phyloP scores from a whole-genome alignment of 35 echinoderm and acorn worm genomes.

The Heliocidaris tuberculata region DNA sequence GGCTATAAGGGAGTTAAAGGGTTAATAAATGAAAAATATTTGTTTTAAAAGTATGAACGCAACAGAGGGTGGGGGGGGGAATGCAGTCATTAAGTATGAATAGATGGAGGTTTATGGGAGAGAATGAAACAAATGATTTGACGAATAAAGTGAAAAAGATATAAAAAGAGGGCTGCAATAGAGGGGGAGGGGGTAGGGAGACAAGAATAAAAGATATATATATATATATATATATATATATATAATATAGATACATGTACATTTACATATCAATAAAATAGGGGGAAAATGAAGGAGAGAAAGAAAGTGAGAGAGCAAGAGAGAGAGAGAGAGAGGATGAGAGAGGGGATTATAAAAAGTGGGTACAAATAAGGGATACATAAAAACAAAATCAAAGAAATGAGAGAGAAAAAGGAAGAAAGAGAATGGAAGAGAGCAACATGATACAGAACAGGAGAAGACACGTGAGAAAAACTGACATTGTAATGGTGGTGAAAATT shows the following conservation, averaged over 20 bases:
- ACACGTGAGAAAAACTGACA: background rate
- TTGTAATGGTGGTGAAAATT: background rate
- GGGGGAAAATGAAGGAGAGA: background rate
- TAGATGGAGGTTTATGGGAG: background rate
- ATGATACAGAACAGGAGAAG: background rate
- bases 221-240: background rate
- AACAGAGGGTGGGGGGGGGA: background rate
- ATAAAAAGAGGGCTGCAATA: background rate
- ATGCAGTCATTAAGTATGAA: background rate
- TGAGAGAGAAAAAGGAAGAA: background rate
- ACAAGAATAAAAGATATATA: background rate
- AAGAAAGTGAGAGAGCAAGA: background rate
- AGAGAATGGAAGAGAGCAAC: background rate
- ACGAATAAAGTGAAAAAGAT: too few relatives aligned
- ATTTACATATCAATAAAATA: too few relatives aligned
- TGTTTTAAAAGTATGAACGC: too few relatives aligned
- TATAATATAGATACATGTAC: too few relatives aligned
- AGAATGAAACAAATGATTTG: background rate
- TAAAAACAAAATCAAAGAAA: too few relatives aligned
- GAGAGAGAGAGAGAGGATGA: background rate
- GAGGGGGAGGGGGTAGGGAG: background rate
- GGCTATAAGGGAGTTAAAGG: too few relatives aligned
- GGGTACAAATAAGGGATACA: too few relatives aligned
- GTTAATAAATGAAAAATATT: too few relatives aligned
- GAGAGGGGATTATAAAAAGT: too few relatives aligned